Percentiles rank a stretch among this genome's conserved stretches.
phyloP scores from a whole-genome alignment of 2,113 vertebrate genomes.

The Ovibos moschatus region DNA sequence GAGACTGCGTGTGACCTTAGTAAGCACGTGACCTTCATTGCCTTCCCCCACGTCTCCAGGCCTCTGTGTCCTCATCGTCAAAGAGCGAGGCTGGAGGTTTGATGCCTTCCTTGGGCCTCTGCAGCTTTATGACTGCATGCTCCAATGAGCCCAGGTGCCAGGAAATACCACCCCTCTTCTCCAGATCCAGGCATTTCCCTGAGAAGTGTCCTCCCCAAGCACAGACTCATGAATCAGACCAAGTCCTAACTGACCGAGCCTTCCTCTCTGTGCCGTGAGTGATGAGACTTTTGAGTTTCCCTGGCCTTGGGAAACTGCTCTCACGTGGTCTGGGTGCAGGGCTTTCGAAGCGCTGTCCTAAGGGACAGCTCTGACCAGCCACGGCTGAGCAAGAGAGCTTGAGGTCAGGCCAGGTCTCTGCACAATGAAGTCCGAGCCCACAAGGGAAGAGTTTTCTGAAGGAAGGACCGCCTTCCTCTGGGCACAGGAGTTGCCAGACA shows the following conservation, averaged over 20 bases:
- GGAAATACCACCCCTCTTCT: background rate
- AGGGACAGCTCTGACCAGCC: background rate
- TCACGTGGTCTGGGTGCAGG: background rate
- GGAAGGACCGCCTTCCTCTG: background rate
- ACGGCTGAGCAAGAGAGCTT: background rate
- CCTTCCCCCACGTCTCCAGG: background rate
- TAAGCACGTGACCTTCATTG: background rate
- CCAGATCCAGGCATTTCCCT: background rate
- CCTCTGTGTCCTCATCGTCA: background rate
- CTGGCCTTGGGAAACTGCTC: background rate
- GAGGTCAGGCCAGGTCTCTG: background rate
- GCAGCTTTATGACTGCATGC: background rate
- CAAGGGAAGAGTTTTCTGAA: background rate
- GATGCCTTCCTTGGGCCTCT: background rate
- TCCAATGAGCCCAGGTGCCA: background rate
- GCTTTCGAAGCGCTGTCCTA: background rate
- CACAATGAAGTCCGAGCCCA: accelerated
- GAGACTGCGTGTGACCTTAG: background rate
- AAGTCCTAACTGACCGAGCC: accelerated
- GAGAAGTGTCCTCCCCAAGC: background rate
- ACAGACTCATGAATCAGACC: background rate
- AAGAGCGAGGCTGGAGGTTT: background rate
- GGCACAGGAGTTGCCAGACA: background rate
- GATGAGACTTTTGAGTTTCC: background rate
- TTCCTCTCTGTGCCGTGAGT: background rate